phyloP scores from a whole-genome alignment of 2,797 vertebrate genomes.

The Clangula hyemalis region DNA sequence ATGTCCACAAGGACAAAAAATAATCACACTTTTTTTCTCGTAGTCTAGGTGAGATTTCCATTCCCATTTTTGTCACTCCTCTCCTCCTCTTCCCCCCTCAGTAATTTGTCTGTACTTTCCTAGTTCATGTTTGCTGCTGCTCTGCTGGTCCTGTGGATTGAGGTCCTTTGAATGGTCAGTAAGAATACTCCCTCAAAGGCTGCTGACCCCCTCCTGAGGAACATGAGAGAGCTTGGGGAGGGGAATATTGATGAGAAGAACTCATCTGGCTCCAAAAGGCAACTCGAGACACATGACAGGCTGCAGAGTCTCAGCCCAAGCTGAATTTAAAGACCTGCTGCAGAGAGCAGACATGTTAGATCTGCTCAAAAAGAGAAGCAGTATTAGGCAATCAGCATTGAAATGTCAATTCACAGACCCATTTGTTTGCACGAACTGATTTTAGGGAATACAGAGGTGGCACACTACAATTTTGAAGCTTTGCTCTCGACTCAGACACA shows the following conservation, averaged over 20 bases:
- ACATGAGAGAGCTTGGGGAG: not conserved
- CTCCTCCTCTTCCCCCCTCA: not conserved
- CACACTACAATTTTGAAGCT: not conserved
- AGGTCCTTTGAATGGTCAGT: not conserved
- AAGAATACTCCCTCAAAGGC: not conserved
- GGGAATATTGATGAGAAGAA: not conserved
- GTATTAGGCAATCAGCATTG: not conserved
- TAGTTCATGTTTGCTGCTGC: not conserved
- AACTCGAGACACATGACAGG: not conserved
- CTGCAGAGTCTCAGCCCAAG: not conserved
- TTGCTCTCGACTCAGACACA: not conserved
- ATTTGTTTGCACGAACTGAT: not conserved
- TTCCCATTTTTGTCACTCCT: not conserved
- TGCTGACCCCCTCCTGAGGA: not conserved
- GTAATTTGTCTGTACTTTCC: not conserved
- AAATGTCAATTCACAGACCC: not conserved
- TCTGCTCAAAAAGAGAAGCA: not conserved
- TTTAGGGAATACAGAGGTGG: not conserved
- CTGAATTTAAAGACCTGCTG: not conserved
- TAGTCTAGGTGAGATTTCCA: not conserved
- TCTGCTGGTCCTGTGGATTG: not conserved
- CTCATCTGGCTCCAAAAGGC: not conserved
- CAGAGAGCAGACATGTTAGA: not conserved
- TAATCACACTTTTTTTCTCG: not conserved
- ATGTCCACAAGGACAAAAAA: not conserved